Percentiles rank a stretch among this genome's conserved stretches.
Evolutionary conservation across 2,113 vertebrate species (phyloP).

Genomic region (Triplophysa siluroides): DNA sequence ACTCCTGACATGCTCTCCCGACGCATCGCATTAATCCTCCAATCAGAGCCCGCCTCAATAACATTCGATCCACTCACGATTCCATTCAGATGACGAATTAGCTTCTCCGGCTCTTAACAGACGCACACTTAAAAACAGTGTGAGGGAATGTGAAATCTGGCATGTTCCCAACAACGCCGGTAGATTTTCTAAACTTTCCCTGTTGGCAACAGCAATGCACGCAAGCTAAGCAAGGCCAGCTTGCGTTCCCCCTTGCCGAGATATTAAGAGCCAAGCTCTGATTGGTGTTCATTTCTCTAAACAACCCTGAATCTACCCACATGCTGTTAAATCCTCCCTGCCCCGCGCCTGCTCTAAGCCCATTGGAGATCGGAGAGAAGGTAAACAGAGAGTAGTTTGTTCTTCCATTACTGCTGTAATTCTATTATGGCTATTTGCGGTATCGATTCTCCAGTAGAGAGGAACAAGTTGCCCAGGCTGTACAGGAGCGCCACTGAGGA

Average conservation of each 20-base stretch:
- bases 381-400: constrained; percentile 43
- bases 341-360: background rate
- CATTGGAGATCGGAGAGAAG: constrained; percentile 2
- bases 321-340: background rate
- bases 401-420: constrained; percentile 38
- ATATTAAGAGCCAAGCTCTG: constrained; percentile 19
- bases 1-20: background rate
- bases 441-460: constrained; percentile 39
- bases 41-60: background rate
- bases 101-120: constrained; percentile 3
- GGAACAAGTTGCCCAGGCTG: constrained; percentile 10
- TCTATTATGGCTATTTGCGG: constrained; percentile 46
- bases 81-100: constrained; percentile 25
- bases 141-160: constrained; percentile 9
- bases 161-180: background rate
- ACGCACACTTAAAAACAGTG: background rate
- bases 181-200: constrained; percentile 22
- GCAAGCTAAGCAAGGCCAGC: background rate
- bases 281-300: constrained; percentile 22
- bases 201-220: background rate
- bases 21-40: background rate
- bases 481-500: background rate
- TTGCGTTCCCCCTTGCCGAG: background rate
- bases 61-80: constrained; percentile 11
- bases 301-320: constrained; percentile 15